These are phyloP conservation scores for Platycheirus albimanus DNA, from an alignment of 2,888 invertebrate genomes.

Conservation along the genomic window DNA sequence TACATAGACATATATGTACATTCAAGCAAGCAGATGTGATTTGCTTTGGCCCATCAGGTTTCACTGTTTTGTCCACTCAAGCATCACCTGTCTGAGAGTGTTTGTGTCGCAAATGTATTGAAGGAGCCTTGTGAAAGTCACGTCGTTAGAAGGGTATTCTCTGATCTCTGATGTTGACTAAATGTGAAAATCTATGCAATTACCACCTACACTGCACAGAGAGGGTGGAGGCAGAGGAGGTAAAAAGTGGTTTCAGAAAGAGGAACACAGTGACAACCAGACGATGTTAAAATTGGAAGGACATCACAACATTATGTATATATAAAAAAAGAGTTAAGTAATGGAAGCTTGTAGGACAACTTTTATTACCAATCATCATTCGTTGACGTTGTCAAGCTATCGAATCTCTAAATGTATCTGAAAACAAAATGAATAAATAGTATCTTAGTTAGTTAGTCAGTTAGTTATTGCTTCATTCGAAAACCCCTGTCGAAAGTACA, in stretches of 20 bases:
- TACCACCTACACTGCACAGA: conserved; percentile 19
- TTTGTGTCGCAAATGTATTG: conserved; percentile 28
- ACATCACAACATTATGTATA: too few relatives aligned
- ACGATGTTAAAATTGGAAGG: too few relatives aligned
- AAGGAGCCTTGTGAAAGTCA: conserved; percentile 14
- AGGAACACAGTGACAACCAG: background rate
- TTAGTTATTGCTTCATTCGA: too few relatives aligned
- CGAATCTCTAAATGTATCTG: too few relatives aligned
- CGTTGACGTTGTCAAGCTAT: too few relatives aligned
- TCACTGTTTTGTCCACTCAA: conserved; percentile 25
- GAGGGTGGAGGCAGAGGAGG: background rate
- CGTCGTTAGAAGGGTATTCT: conserved; percentile 23
- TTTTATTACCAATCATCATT: too few relatives aligned
- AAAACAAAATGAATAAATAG: too few relatives aligned
- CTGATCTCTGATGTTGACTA: too few relatives aligned
- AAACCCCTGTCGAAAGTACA: too few relatives aligned
- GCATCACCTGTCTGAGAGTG: conserved; percentile 48
- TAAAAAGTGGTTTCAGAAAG: background rate
- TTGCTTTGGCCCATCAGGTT: conserved; percentile 34
- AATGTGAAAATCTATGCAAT: conserved; percentile 50
- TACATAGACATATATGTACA: too few relatives aligned
- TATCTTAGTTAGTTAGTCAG: too few relatives aligned
- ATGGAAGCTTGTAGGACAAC: background rate
- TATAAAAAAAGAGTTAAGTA: too few relatives aligned
- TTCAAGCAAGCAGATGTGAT: conserved; percentile 1